Conservation (phyloP, 2,888 invertebrate genomes). For the Leptura quadrifasciata region DNA sequence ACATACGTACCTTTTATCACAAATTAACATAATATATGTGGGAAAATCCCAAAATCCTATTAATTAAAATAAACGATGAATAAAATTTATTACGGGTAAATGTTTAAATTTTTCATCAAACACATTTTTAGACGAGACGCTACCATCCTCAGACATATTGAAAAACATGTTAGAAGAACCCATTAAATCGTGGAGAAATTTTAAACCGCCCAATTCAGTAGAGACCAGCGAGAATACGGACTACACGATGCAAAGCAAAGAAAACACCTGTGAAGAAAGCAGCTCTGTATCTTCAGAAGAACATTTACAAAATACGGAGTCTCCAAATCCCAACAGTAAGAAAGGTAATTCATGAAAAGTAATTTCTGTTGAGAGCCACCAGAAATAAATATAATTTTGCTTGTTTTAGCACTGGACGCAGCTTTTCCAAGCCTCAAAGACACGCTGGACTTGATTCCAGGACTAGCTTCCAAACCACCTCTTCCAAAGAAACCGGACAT, state of each 20-base stretch:
- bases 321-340: not conserved
- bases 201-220: slow-evolving; percentile 37
- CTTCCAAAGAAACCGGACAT: slow-evolving; percentile 65
- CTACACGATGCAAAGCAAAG: slow-evolving; percentile 54
- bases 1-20: no score
- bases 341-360: no score
- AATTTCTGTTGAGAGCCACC: no score
- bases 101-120: not conserved
- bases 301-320: slow-evolving; percentile 37
- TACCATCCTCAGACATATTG: slow-evolving; percentile 66
- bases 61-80: no score
- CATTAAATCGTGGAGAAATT: slow-evolving; percentile 63
- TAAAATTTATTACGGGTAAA: no score
- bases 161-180: slow-evolving; percentile 67
- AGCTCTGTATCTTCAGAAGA: slow-evolving; percentile 58
- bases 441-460: slow-evolving; percentile 62
- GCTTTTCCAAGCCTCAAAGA: slow-evolving; percentile 25
- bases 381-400: not conserved
- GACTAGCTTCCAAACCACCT: slow-evolving; percentile 70
- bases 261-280: slow-evolving; percentile 57
- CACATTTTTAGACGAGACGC: slow-evolving; percentile 57
- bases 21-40: no score
- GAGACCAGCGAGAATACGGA: slow-evolving; percentile 51
- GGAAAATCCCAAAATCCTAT: no score
- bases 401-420: not conserved